Evolutionary conservation across 2,797 vertebrate genomes (phyloP).

Genomic region (Poeciliopsis turneri): DNA sequence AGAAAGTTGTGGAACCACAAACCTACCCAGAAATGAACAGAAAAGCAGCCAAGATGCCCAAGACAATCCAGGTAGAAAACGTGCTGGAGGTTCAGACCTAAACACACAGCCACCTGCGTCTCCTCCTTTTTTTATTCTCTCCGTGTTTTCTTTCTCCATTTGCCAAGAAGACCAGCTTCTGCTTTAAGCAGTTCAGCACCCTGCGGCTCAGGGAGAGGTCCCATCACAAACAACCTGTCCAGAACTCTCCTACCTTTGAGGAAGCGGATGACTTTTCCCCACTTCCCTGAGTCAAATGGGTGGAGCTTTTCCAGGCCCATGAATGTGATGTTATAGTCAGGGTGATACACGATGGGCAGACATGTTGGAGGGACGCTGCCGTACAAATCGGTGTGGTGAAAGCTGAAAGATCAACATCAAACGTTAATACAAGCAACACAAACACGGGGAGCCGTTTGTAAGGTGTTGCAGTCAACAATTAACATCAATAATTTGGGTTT

Average conservation of each 20-base stretch:
- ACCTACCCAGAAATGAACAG: no score
- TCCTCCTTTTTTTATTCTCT: not conserved
- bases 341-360: slow-evolving; percentile 93
- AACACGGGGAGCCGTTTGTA: no score
- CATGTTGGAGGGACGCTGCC: slow-evolving; percentile 76
- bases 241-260: slow-evolving; percentile 86
- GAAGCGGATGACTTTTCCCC: slow-evolving; percentile 94
- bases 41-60: not conserved
- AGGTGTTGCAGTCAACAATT: no score
- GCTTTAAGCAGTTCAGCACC: not conserved
- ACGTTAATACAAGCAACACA: not conserved
- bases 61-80: not conserved
- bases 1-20: not conserved
- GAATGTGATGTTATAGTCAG: slow-evolving; percentile 96
- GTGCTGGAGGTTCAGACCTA: not conserved
- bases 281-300: slow-evolving; percentile 95
- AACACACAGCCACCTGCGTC: not conserved
- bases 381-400: slow-evolving; percentile 86
- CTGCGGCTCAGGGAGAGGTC: slow-evolving; percentile 15
- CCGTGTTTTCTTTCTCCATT: not conserved
- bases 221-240: slow-evolving; percentile 9
- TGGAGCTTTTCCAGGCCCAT: slow-evolving; percentile 96
- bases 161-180: not conserved
- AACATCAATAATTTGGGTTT: no score
- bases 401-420: slow-evolving; percentile 71